A percentile compares a stretch with the other conserved stretches of the same genome.
Evolutionary conservation across 2,888 invertebrate genomes (phyloP).

Genomic region (Palloptera scutellata): DNA sequence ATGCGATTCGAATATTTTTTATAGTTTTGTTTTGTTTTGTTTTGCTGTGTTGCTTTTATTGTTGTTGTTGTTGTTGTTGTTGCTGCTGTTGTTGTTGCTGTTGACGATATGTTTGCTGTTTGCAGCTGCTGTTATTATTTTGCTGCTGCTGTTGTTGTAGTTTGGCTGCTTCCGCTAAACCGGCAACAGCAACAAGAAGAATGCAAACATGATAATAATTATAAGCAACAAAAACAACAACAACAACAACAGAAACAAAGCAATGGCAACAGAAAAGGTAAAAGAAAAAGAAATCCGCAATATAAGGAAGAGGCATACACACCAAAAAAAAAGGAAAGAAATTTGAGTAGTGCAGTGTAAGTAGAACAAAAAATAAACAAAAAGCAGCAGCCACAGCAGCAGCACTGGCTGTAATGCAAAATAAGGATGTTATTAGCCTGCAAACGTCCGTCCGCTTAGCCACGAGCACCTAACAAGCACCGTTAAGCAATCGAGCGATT

Average conservation of each 20-base stretch:
- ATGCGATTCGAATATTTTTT: conserved; percentile 30
- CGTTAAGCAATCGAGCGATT: too few species aligned
- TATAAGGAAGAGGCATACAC: too few species aligned
- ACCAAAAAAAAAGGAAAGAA: too few species aligned
- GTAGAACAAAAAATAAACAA: neutral
- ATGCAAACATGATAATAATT: neutral
- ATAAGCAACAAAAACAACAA: conserved; percentile 4
- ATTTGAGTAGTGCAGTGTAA: too few species aligned
- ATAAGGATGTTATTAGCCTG: neutral
- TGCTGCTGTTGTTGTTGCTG: conserved; percentile 32
- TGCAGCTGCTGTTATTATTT: conserved; percentile 42
- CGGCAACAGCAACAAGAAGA: conserved; percentile 7
- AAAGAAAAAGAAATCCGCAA: too few species aligned
- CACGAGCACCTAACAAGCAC: too few species aligned
- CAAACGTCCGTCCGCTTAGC: neutral
- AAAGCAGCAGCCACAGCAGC: neutral
- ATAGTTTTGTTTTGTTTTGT: conserved; percentile 31
- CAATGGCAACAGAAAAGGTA: too few species aligned
- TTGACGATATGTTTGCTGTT: conserved; percentile 39
- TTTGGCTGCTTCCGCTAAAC: neutral
- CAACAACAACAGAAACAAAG: neutral
- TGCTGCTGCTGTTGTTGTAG: conserved; percentile 25
- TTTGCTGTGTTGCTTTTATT: conserved; percentile 30
- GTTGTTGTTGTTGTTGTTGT: conserved; percentile 22
- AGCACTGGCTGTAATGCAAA: neutral